Base-by-base conservation (phyloP, 2,888 invertebrate genomes). In the Ctenicera cuprea region DNA sequence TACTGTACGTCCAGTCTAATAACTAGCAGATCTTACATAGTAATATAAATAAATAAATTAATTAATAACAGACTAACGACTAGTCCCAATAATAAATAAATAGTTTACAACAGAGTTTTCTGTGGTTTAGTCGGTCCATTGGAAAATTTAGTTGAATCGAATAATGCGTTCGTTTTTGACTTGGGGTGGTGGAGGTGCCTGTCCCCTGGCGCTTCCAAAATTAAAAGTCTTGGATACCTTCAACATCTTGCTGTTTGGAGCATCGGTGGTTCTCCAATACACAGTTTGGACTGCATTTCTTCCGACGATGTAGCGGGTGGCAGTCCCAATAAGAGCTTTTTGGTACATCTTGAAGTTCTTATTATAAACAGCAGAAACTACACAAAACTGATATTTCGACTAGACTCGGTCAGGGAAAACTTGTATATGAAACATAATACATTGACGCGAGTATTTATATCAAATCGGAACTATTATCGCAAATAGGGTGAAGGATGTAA, bases 251-350 rank as follows among this genome's bases (percentile, higher is more conserved):
- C 79, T 77, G 43, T 82, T 80, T 8, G 76, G 67, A 12, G 61
- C 76, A 4, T 89, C 88, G 0, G 88, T 86, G 48, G 90, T 89
- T 80, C 94, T 89, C 94, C 94, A 94, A 82, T 94, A 94, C 0
- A 94, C 92, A 0, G 94, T 94, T 83, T 94, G 94, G 20, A 94
- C 90, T 0, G 93, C 94, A 81, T 94, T 92, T 74, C 93, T 90
- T 59, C 94, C 93, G 61, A 92, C 92, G 78, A 94, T 92, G 84
- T 92, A 93, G 71, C 94, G 90, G 16, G 93, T 92, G 45, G 93
- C 91, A 78, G 92, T 90, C 79, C 93, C 92, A 75, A 94, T 91
- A 84, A 94, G 85, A 80, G 88, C 87, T 80, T 90, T 91, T 16
- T 77, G 76, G 61, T 81, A 79, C 85, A 86, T 86, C n/a, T 9